Base-by-base conservation (phyloP, 2,113 vertebrate species). In the Collichthys lucidus region DNA sequence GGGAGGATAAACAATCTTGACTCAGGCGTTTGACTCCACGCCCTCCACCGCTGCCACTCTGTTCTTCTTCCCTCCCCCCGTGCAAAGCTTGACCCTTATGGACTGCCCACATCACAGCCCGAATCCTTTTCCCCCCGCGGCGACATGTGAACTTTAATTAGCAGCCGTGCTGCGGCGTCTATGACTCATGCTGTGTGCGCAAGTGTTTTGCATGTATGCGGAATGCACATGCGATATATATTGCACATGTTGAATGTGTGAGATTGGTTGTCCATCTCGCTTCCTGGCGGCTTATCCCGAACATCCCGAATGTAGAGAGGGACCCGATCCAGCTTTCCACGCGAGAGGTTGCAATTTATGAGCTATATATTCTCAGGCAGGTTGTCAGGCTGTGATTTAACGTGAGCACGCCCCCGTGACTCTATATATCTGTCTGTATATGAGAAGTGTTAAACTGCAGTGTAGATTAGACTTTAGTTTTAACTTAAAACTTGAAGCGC, bases 71-170 rank as follows among this genome's bases (percentile, higher is more conserved):
- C 65, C 60, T 76, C 11, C 35, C 11, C 35, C 49, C 0, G n/a
- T 78, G 87, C 77, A 81, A 70, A 88, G 87, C 53, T 69, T 85
- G 83, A 89, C 83, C 87, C 47, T 84, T 60, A 1, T 52, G 55
- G 47, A 5, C 52, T 44, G 31, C 80, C 86, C 80, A 86, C 86
- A 89, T 88, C 77, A 89, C 77, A 88, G 74, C 31, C 7, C 1
- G 0, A 47, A 44, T 26, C 40, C 24, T 42, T 46, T 46, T 57
- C 22, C 53, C 74, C 35, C 66, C n/a, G 15, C 9, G 15, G 20
- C 17, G 26, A 74, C 84, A 69, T 69, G 63, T 49, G 56, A 46
- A 65, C 75, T 80, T 83, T 75, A 83, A 85, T 80, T 82, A 80
- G 40, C 68, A 67, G 59, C 52, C n/a, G 42, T 57, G 62, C 55